Conservation (phyloP, 2,797 vertebrate genomes). For the Cossypha polioptera region DNA sequence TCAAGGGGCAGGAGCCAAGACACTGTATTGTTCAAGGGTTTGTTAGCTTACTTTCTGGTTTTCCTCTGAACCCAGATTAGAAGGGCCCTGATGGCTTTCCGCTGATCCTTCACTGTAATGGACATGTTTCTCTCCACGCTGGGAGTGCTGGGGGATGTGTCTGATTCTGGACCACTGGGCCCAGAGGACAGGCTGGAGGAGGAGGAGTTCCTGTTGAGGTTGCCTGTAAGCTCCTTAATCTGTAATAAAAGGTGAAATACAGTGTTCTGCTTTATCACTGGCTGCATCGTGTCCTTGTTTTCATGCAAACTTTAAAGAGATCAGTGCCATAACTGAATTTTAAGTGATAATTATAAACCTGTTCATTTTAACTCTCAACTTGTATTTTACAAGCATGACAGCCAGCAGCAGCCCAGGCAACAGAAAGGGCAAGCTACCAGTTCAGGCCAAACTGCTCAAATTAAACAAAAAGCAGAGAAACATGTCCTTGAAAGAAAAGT, state of each 20-base stretch:
- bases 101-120: conserved; percentile 84
- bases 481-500: background rate
- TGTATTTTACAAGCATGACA: background rate
- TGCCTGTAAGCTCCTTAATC: conserved; percentile 97
- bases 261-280: background rate
- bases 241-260: conserved; percentile 53
- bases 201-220: conserved; percentile 91
- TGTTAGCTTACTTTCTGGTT: conserved; percentile 88
- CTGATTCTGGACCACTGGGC: conserved; percentile 89
- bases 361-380: background rate
- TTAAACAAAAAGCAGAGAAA: background rate
- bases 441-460: background rate
- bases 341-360: background rate
- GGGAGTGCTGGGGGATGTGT: conserved; percentile 85
- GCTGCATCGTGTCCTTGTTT: background rate
- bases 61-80: conserved; percentile 94
- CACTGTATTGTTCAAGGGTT: background rate
- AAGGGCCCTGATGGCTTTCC: conserved; percentile 90
- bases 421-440: background rate
- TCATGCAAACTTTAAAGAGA: background rate
- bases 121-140: conserved; percentile 78
- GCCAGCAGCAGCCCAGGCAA: background rate
- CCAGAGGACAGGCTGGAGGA: conserved; percentile 90
- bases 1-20: background rate
- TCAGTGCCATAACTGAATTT: background rate